A percentile compares a stretch with the other conserved stretches of the same genome.
phyloP scores from a whole-genome alignment of 1,140 invertebrate genomes.

The Caenorhabditis elegans region WBcel235 BX284603.4:5919501-5920000 shows the following conservation, averaged over 20 bases:
- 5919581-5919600: slow-evolving; percentile 74
- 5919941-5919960: background rate
- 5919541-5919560: slow-evolving; percentile 99
- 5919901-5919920: slow-evolving; percentile 6
- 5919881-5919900: slow-evolving; percentile 40
- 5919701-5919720: too few species aligned
- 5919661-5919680: slow-evolving; percentile 73
- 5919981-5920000: too few species aligned
- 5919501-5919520: slow-evolving; percentile 74
- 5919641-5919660: slow-evolving; percentile 86
- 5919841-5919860: slow-evolving; percentile 48
- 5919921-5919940: background rate
- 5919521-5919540: slow-evolving; percentile 88
- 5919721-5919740: too few species aligned
- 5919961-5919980: too few species aligned
- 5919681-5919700: too few species aligned
- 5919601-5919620: slow-evolving; percentile 81
- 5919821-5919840: slow-evolving; percentile 61
- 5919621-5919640: slow-evolving; percentile 77
- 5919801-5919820: too few species aligned
- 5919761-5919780: too few species aligned
- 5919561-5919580: slow-evolving; percentile 88
- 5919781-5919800: too few species aligned
- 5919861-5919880: slow-evolving; percentile 58
- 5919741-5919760: too few species aligned